Base-by-base conservation (phyloP, 2,113 vertebrate genomes). In the Passerina amoena region DNA sequence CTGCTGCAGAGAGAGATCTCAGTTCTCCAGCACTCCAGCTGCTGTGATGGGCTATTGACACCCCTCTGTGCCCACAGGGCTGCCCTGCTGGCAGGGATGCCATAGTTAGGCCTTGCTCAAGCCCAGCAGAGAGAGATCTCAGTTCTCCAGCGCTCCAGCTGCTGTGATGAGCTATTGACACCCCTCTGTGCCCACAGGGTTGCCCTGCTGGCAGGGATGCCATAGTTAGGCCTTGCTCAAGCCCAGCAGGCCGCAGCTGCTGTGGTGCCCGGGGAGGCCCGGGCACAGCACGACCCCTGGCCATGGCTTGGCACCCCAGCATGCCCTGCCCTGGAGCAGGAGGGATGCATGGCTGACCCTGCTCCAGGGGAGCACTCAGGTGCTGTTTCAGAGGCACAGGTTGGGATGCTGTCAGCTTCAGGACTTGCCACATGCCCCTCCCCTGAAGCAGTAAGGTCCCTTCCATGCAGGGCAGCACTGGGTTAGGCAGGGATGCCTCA, bases 161-260 rank as follows among this genome's bases (percentile, higher is more conserved):
- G 21, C 54, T 15, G 33, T 23, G 54, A 57, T 10, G 54, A 6
- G 21, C 54, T 57, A 21, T 4, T 33, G 53, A 33, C 30, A 33
- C 18, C 33, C 4, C 2, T 0, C 8, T 0, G 0, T 31, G 53
- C 45, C 35, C 2, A 1, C 6, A 75, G 60, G 10, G 31, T n/a
- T 18, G 11, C 7, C 1, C 0, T 4, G 4, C 38, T 56, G 44
- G 17, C 40, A 30, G 50, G 23, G 42, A 33, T 6, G 22, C 35
- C 77, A 33, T 5, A 9, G 38, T 5, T 2, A 22, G 30, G 24
- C 63, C 27, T 51, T 40, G 28, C 40, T 48, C 19, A 10, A n/a
- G 33, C 10, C 53, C 60, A 27, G 42, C 25, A 86, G n/a, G 14
- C 0, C 40, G 64, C 33, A 51, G 48, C 20, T 59, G 23, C 22